Percentiles rank a stretch among this genome's conserved stretches.
Evolutionary conservation across 2,797 vertebrate species (phyloP).

Genomic region (Tolypeutes matacus): DNA sequence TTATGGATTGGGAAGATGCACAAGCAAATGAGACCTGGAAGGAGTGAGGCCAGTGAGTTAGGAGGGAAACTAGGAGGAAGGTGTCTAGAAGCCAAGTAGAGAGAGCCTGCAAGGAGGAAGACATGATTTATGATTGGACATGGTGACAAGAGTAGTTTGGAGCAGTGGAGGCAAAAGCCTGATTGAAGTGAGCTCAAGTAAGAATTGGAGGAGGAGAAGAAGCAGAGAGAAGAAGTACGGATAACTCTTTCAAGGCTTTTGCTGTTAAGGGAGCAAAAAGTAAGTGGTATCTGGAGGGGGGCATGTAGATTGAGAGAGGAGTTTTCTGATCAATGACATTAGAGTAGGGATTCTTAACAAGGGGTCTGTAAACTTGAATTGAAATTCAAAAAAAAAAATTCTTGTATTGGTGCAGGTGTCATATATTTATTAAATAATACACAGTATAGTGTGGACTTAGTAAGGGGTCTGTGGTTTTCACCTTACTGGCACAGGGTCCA

Average conservation of each 20-base stretch:
- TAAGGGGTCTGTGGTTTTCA: too few relatives aligned
- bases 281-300: neutral
- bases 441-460: too few relatives aligned
- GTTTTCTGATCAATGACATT: neutral
- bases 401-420: too few relatives aligned
- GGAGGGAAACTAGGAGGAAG: neutral
- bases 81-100: neutral
- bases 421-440: too few relatives aligned
- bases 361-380: too few relatives aligned
- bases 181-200: neutral
- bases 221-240: neutral
- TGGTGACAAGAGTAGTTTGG: neutral
- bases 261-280: neutral
- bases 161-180: neutral
- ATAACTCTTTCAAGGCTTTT: conserved; percentile 5
- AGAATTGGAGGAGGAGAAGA: neutral
- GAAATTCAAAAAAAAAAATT: too few relatives aligned
- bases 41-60: neutral
- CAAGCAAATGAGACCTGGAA: neutral
- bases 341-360: neutral
- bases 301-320: neutral
- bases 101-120: neutral
- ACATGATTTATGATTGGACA: neutral
- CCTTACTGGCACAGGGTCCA: too few relatives aligned
- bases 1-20: neutral